Evolutionary conservation across 2,797 vertebrate species (phyloP).

Genomic region (Centroberyx gerrardi): DNA sequence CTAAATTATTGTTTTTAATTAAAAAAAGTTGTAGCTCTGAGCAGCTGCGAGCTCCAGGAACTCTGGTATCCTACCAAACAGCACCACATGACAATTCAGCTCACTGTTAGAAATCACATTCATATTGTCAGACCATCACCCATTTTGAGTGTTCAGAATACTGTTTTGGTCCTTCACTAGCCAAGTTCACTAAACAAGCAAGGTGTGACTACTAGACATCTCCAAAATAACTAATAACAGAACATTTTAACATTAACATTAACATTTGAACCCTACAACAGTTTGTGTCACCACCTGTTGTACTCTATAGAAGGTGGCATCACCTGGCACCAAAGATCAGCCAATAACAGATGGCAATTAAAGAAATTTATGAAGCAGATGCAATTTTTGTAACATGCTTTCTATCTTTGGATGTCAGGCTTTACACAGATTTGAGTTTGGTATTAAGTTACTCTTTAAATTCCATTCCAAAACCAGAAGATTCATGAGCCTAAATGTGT

Average conservation of each 20-base stretch:
- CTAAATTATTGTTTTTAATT: slow-evolving; percentile 16
- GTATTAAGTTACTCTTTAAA: too few species aligned
- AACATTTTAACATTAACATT: too few species aligned
- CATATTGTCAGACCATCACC: slow-evolving; percentile 4
- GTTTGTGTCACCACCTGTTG: too few species aligned
- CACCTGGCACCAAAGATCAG: too few species aligned
- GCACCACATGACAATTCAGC: background rate
- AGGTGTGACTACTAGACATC: background rate
- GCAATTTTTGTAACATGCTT: too few species aligned
- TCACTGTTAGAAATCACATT: slow-evolving; percentile 17
- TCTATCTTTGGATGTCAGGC: too few species aligned
- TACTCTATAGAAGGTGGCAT: too few species aligned
- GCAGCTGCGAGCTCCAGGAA: background rate
- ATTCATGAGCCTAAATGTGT: background rate
- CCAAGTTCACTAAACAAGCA: background rate
- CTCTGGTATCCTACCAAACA: slow-evolving; percentile 19
- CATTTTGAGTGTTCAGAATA: background rate
- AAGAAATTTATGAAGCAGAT: too few species aligned
- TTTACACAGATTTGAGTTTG: too few species aligned
- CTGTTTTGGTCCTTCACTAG: background rate
- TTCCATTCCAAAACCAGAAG: background rate
- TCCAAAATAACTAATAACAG: too few species aligned
- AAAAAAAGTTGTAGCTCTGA: background rate
- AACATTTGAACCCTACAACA: too few species aligned
- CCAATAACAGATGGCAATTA: too few species aligned